Evolutionary conservation across 2,797 vertebrate genomes (phyloP).

Genomic region (Amphiprion clarkii): DNA sequence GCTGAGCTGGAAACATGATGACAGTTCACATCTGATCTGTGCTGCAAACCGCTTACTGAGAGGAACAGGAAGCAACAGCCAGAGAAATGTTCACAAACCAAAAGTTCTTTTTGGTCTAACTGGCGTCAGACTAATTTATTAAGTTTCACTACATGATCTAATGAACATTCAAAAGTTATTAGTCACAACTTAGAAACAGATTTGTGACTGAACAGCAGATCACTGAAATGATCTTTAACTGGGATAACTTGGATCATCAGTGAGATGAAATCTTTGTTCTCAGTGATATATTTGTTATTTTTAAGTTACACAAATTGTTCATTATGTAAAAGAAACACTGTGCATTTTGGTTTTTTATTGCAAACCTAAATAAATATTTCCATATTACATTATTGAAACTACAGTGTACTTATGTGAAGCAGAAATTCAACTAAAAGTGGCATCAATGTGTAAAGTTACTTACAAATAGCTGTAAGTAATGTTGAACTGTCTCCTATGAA

Average conservation of each 20-base stretch:
- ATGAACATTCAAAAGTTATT: neutral
- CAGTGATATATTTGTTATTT: too few species aligned
- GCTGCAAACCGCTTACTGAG: neutral
- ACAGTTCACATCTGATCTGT: neutral
- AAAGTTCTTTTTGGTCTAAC: neutral
- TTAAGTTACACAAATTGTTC: neutral
- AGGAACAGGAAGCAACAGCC: neutral
- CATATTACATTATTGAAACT: too few species aligned
- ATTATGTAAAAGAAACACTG: neutral
- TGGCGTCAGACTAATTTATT: neutral
- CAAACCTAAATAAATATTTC: too few species aligned
- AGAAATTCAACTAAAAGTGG: too few species aligned
- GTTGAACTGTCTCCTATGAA: too few species aligned
- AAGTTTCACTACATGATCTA: too few species aligned
- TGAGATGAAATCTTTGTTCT: neutral
- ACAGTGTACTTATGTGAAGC: too few species aligned
- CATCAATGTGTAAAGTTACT: too few species aligned
- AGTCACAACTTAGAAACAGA: neutral
- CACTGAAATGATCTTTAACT: too few species aligned
- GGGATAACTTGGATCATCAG: too few species aligned
- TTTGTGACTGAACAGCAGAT: neutral
- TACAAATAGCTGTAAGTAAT: too few species aligned
- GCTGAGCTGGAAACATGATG: slow-evolving; percentile 21
- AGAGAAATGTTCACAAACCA: neutral
- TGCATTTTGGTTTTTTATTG: neutral